Percentiles rank a stretch among this genome's conserved stretches.
These are phyloP conservation scores for Erebia ligea DNA, from an alignment of 2,888 invertebrate species.

Conservation along the genomic window DNA sequence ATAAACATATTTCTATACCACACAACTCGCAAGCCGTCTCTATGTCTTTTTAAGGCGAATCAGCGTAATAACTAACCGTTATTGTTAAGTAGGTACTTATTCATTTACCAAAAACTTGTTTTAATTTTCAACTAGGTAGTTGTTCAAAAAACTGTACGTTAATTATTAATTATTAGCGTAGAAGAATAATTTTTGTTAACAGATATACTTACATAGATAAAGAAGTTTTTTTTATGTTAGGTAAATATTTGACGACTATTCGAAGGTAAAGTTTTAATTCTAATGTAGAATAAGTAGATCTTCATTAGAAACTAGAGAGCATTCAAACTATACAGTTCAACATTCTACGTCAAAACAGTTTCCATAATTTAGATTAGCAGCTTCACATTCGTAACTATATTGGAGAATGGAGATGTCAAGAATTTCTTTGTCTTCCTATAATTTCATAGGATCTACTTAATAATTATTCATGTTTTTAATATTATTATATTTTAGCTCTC, in stretches of 20 bases:
- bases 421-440: too few species aligned
- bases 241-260: constrained; percentile 58
- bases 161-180: constrained; percentile 61
- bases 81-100: constrained; percentile 48
- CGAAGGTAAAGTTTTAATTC: constrained; percentile 62
- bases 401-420: neutral
- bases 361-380: constrained; percentile 15
- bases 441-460: too few species aligned
- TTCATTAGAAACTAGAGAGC: constrained; percentile 66
- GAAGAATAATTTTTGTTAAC: constrained; percentile 79
- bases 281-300: constrained; percentile 57
- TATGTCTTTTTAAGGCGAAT: constrained; percentile 61
- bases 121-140: constrained; percentile 59
- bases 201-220: constrained; percentile 61
- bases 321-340: constrained; percentile 66
- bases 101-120: constrained; percentile 69
- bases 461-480: neutral
- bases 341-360: constrained; percentile 64
- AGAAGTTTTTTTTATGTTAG: constrained; percentile 56
- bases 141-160: constrained; percentile 70
- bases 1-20: constrained; percentile 19
- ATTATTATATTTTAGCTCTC: neutral
- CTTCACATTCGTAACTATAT: constrained; percentile 9
- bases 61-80: constrained; percentile 64
- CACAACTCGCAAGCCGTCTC: constrained; percentile 53